Conservation (phyloP, 2,888 invertebrate genomes). For the Diloba caeruleocephala region DNA sequence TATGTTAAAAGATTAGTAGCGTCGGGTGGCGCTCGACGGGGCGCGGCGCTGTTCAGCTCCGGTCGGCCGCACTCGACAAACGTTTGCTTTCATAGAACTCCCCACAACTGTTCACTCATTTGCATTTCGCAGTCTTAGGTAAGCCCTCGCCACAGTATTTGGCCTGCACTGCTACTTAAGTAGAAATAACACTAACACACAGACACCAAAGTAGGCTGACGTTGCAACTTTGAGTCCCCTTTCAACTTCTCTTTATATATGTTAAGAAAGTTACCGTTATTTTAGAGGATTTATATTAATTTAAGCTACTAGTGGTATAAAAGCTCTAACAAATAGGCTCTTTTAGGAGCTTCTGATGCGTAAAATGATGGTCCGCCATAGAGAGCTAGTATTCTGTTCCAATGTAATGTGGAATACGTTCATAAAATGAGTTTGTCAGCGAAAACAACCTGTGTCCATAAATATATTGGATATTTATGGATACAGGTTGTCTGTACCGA, state of each 20-base stretch:
- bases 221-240: constrained; percentile 24
- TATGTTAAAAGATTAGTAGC: constrained; percentile 74
- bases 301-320: constrained; percentile 28
- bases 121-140: constrained; percentile 72
- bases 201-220: constrained; percentile 40
- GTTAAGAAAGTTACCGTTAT: constrained; percentile 32
- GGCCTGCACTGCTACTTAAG: constrained; percentile 49
- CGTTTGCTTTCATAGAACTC: constrained; percentile 68
- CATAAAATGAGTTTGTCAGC: too few species aligned
- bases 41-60: constrained; percentile 40
- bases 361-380: constrained; percentile 30
- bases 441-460: constrained; percentile 32
- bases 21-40: constrained; percentile 34
- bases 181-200: constrained; percentile 45
- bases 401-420: constrained; percentile 45
- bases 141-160: constrained; percentile 62
- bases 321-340: constrained; percentile 11
- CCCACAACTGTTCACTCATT: constrained; percentile 72
- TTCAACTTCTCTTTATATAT: constrained; percentile 33
- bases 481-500: constrained; percentile 34
- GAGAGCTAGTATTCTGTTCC: constrained; percentile 23
- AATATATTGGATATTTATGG: constrained; percentile 47
- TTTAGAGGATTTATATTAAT: constrained; percentile 38
- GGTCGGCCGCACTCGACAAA: constrained; percentile 59
- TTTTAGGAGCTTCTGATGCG: constrained; percentile 30